Conservation (phyloP, 92 coral and sea anemone genomes). For the Parazoanthus atlanticus region DNA sequence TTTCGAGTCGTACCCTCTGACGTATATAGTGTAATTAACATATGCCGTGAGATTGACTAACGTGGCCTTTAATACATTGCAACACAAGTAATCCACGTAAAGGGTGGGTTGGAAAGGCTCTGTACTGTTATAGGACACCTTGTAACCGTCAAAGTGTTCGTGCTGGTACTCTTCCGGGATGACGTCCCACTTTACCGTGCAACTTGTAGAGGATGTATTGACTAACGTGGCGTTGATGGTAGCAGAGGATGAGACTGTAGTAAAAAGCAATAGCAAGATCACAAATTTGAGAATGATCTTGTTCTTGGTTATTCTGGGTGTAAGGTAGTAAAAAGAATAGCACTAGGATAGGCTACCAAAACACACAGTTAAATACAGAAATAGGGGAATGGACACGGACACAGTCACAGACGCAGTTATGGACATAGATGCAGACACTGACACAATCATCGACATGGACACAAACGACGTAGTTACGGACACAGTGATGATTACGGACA, state of each 20-base stretch:
- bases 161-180: conserved; percentile 3
- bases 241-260: conserved; percentile 26
- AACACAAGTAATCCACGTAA: background rate
- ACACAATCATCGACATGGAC: no score
- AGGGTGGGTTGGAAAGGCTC: background rate
- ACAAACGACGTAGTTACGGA: no score
- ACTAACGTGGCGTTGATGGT: conserved; percentile 1
- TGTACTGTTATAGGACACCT: background rate
- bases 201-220: conserved; percentile 11
- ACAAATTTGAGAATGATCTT: no score
- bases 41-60: background rate
- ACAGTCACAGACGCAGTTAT: no score
- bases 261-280: no score
- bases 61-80: background rate
- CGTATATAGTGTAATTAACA: conserved; percentile 34
- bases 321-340: no score
- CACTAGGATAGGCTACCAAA: no score
- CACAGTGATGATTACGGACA: no score
- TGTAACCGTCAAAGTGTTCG: background rate
- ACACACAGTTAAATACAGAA: no score
- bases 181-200: background rate
- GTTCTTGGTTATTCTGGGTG: no score
- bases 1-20: background rate
- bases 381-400: no score
- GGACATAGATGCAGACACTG: no score